phyloP scores from a whole-genome alignment of 1,140 invertebrate genomes.

The Sycophaga agraensis region DNA sequence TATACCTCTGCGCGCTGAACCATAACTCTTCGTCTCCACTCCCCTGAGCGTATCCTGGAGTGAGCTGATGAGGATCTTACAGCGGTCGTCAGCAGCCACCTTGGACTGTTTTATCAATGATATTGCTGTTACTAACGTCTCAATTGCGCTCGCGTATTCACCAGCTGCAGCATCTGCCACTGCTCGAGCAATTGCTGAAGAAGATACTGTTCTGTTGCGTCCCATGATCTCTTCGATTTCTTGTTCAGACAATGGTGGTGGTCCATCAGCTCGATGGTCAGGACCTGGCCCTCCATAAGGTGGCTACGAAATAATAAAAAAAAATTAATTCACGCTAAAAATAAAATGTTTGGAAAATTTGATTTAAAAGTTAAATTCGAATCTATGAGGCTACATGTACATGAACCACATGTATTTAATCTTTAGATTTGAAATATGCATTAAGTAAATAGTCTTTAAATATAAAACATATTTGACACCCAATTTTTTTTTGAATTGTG shows the following conservation, averaged over 20 bases:
- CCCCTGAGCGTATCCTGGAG: slow-evolving; percentile 95
- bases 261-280: slow-evolving; percentile 62
- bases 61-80: slow-evolving; percentile 96
- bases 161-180: slow-evolving; percentile 96
- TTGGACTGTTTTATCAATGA: slow-evolving; percentile 98
- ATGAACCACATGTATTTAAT: no score
- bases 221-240: slow-evolving; percentile 99
- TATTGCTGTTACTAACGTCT: slow-evolving; percentile 97
- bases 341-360: no score
- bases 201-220: slow-evolving; percentile 95
- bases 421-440: no score
- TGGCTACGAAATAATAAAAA: slow-evolving; percentile 41
- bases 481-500: no score
- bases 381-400: no score
- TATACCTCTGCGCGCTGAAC: slow-evolving; percentile 67
- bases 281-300: slow-evolving; percentile 59
- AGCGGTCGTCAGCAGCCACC: slow-evolving; percentile 91
- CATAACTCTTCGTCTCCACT: slow-evolving; percentile 95
- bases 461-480: no score
- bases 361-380: no score
- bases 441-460: no score
- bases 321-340: no score
- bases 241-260: slow-evolving; percentile 79
- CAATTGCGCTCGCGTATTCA: slow-evolving; percentile 96
- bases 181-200: slow-evolving; percentile 93